Evolutionary conservation across 1,140 invertebrate species (phyloP).

Genomic region (Bombyx mandarina): DNA sequence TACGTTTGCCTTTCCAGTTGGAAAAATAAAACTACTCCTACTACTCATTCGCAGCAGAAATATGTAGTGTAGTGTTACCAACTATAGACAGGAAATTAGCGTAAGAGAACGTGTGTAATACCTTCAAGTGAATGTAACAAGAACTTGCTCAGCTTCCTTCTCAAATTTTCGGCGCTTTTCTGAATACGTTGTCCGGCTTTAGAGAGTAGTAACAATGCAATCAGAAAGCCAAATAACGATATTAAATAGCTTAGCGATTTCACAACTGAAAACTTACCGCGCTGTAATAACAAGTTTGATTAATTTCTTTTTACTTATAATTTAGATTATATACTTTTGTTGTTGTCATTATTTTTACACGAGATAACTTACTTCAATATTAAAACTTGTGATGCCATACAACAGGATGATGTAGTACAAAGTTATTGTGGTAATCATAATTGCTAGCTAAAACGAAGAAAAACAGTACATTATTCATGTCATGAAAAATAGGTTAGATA

Average conservation of each 20-base stretch:
- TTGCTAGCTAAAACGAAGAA: not conserved
- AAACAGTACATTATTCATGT: no score
- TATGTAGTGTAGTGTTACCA: no score
- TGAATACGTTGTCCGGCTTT: constrained; percentile 1
- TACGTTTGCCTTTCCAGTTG: no score
- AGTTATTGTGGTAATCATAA: constrained; percentile 1
- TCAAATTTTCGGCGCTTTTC: not conserved
- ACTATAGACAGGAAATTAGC: no score
- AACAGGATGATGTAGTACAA: constrained; percentile 1
- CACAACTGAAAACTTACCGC: not conserved
- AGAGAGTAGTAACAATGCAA: not conserved
- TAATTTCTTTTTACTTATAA: no score
- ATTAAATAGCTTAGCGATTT: not conserved
- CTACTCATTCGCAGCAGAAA: no score
- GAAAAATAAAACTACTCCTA: no score
- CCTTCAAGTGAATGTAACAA: not conserved
- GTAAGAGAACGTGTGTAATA: not conserved
- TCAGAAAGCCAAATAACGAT: not conserved
- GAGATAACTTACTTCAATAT: not conserved
- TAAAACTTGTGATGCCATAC: not conserved
- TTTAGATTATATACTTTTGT: no score
- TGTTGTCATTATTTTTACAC: no score
- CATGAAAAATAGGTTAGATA: no score
- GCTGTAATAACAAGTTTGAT: no score
- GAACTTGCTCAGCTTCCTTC: not conserved